These are phyloP conservation scores for Myotis brandtii DNA, from an alignment of 2,113 vertebrate species.

Conservation along the genomic window DNA sequence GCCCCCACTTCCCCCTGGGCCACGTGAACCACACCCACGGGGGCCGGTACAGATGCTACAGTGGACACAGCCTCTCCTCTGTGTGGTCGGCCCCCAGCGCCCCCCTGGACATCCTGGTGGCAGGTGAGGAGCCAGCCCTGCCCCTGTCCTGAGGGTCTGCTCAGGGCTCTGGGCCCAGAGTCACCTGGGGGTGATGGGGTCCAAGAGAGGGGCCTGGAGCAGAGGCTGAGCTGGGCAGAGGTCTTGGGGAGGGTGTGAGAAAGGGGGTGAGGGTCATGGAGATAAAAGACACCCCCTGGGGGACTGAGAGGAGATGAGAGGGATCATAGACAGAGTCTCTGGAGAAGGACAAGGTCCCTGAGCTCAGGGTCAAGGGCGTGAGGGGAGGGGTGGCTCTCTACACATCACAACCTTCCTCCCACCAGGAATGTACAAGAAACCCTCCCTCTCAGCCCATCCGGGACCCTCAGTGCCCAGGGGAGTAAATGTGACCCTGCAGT, in stretches of 20 bases:
- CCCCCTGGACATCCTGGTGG: not conserved
- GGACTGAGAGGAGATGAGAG: not conserved
- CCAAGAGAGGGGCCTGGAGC: not conserved
- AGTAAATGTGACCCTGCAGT: no score
- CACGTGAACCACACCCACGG: rapidly evolving
- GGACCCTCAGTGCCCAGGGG: no score
- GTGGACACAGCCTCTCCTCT: rapidly evolving
- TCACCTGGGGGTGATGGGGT: conserved; percentile 79
- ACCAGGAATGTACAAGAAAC: not conserved
- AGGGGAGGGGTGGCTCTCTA: rapidly evolving
- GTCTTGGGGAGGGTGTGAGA: rapidly evolving
- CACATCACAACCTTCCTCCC: rapidly evolving
- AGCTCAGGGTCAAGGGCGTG: not conserved
- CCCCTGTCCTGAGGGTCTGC: conserved; percentile 83
- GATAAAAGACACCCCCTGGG: not conserved
- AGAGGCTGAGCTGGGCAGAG: not conserved
- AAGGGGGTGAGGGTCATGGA: rapidly evolving
- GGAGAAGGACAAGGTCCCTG: no score
- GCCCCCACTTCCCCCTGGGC: not conserved
- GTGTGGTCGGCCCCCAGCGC: rapidly evolving
- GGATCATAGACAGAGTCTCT: not conserved
- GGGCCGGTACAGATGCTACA: not conserved
- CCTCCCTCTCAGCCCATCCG: not conserved
- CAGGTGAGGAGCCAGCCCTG: not conserved
- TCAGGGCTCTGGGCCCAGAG: conserved; percentile 88